Conservation (phyloP, 2,113 vertebrate genomes). For the Rattus norvegicus region GRCr8 NC_086020.1:245207501-245208000, state of each 20-base stretch:
- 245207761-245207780: conserved; percentile 12
- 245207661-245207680: not conserved
- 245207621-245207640: conserved; percentile 41
- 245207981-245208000: not conserved
- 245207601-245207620: not conserved
- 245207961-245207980: conserved; percentile 19
- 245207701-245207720: not conserved
- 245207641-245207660: conserved; percentile 54
- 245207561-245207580: conserved; percentile 44
- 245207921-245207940: conserved; percentile 57
- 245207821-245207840: conserved; percentile 44
- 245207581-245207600: conserved; percentile 41
- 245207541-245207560: not conserved
- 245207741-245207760: not conserved
- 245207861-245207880: not conserved
- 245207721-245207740: not conserved
- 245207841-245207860: conserved; percentile 1
- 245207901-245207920: not conserved
- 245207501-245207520: conserved; percentile 50
- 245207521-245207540: conserved; percentile 22
- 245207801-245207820: conserved; percentile 49
- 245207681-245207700: conserved; percentile 17
- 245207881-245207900: conserved; percentile 14
- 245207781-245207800: conserved; percentile 38
- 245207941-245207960: conserved; percentile 60